Conservation (phyloP, 2,888 invertebrate genomes). For the Taenaris catops region DNA sequence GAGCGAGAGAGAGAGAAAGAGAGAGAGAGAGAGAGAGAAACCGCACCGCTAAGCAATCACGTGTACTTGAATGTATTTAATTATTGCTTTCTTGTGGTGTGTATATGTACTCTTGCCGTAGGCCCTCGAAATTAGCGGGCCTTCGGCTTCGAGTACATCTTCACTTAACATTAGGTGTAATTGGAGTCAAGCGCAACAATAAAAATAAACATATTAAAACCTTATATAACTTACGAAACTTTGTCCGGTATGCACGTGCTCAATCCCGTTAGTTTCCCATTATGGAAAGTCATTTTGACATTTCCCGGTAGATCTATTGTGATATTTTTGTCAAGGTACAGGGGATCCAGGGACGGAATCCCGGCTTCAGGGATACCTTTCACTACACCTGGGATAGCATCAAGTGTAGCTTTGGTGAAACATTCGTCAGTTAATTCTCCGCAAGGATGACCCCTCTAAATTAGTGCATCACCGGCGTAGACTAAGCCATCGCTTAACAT, state of each 20-base stretch:
- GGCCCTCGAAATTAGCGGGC: no score
- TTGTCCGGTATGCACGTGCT: constrained; percentile 62
- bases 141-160: no score
- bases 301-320: constrained; percentile 65
- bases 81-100: no score
- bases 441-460: constrained; percentile 67
- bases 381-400: constrained; percentile 65
- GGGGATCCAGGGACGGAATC: constrained; percentile 59
- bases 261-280: constrained; percentile 56
- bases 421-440: constrained; percentile 61
- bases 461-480: no score
- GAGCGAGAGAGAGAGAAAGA: no score
- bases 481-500: no score
- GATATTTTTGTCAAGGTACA: constrained; percentile 58
- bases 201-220: neutral
- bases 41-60: no score
- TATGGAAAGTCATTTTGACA: constrained; percentile 68
- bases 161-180: no score
- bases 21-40: no score
- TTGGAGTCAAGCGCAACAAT: no score
- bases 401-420: constrained; percentile 64
- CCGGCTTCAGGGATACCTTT: constrained; percentile 64
- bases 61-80: no score
- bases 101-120: no score
- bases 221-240: constrained; percentile 63